Evolutionary conservation across 2,888 invertebrate species (phyloP), one percentile per base, ranked within the genome.

Genomic region (Drosophila algonquin): DNA sequence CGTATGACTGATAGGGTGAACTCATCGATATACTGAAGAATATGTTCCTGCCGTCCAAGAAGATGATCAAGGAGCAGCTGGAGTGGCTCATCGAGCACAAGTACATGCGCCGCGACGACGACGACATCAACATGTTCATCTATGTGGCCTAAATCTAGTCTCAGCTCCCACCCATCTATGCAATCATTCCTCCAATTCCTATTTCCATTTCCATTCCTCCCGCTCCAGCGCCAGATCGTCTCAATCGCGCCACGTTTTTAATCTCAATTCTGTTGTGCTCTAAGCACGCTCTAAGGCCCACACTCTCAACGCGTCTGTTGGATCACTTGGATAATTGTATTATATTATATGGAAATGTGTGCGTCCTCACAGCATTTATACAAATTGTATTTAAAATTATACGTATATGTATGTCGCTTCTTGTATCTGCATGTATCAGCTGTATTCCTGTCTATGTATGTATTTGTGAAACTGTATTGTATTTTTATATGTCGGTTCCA

Each of bases 61-160:
- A 99, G 93, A 97, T 99, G 96, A 99, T 99, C 87, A 99, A 99
- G 93, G 99, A 99, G 93, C 99, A 99, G 93, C 94, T 99, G 59
- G 99, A 99, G 93, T 99, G 99, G 99, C 95, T 99, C 51, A 99
- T 99, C 78, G 99, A 99, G 93, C 98, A 99, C 93, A 98, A 98
- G 92, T 99, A 99, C 92, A 98, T 99, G 96, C 94, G 95, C 73
- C 94, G 99, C 81, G 98, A 99, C 91, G 98, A 98, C 89, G 97
- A 98, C 85, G 98, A 99, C 92, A 98, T 99, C 91, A 99, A 99
- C 93, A 97, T 97, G 89, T 99, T 99, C 94, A 97, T 98, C 92
- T 99, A 99, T 93, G 97, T 99, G 96, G 98, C 99, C 93, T 98
- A 94, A 93, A 55, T 64, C 60, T 68, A 65, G 72, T 73, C 73